A percentile compares a stretch with the other conserved stretches of the same genome.
Evolutionary conservation across 2,797 vertebrate species (phyloP).

Genomic region (Lepidocolaptes lacrymiger): DNA sequence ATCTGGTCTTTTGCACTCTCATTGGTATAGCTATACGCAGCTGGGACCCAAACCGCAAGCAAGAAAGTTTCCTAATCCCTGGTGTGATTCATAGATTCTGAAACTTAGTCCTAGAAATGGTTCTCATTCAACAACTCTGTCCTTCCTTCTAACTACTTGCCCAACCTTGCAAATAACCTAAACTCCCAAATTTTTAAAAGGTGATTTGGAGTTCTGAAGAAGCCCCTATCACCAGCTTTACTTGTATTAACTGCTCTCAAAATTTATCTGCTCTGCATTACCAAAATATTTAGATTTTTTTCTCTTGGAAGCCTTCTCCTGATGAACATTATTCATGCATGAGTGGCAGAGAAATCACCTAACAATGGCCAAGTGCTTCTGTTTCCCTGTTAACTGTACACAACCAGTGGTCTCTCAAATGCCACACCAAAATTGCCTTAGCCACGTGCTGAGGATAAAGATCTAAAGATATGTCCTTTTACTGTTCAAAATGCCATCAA

Average conservation of each 20-base stretch:
- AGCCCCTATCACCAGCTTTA: not conserved
- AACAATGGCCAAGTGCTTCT: not conserved
- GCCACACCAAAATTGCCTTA: not conserved
- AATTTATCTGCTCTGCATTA: not conserved
- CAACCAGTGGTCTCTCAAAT: not conserved
- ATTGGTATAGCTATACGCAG: not conserved
- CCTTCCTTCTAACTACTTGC: not conserved
- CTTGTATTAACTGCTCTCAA: not conserved
- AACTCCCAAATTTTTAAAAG: not conserved
- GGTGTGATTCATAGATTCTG: not conserved
- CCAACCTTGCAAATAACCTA: not conserved
- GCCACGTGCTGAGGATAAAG: fast-evolving
- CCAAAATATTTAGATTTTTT: not conserved
- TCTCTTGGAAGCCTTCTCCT: not conserved
- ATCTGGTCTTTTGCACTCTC: not conserved
- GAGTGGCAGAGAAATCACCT: not conserved
- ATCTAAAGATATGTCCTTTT: not conserved
- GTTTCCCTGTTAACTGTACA: not conserved
- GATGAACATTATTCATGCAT: not conserved
- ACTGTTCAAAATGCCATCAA: not conserved
- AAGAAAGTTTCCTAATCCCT: not conserved
- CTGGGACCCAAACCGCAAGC: not conserved
- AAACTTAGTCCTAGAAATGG: not conserved
- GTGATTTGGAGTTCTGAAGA: not conserved
- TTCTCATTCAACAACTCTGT: not conserved